Conservation (phyloP, 30 jellyfish, hydroid and myxozoan genomes). For the Rhopilema esculentum region DNA sequence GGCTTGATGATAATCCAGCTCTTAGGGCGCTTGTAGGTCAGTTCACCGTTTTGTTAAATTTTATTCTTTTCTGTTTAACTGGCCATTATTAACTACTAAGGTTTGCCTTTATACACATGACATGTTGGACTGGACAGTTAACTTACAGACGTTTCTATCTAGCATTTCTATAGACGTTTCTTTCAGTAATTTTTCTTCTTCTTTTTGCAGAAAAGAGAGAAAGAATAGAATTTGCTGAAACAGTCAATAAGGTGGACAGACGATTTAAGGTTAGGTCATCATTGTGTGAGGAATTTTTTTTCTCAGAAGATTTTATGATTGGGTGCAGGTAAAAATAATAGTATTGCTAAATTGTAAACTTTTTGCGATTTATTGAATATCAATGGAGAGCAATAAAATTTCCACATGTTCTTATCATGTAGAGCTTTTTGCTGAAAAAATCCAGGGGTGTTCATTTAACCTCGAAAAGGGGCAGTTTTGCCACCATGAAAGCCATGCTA, state of each 20-base stretch:
- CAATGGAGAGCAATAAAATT: too few relatives aligned
- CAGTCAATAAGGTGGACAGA: slow-evolving; percentile 91
- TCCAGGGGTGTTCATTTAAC: too few relatives aligned
- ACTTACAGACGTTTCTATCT: too few relatives aligned
- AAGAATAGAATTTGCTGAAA: slow-evolving; percentile 93
- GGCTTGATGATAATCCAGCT: slow-evolving; percentile 95
- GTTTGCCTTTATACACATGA: too few relatives aligned
- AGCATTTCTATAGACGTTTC: neutral
- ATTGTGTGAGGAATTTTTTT: neutral
- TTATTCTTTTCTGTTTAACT: neutral
- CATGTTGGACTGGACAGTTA: too few relatives aligned
- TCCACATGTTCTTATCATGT: too few relatives aligned
- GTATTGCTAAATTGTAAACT: neutral
- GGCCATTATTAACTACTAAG: neutral
- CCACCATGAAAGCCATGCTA: too few relatives aligned
- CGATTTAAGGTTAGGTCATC: slow-evolving; percentile 78
- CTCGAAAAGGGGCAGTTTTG: too few relatives aligned
- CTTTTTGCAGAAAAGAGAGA: slow-evolving; percentile 87
- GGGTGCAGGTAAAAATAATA: too few relatives aligned
- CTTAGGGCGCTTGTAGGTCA: slow-evolving; percentile 82
- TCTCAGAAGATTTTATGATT: too few relatives aligned
- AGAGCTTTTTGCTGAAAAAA: too few relatives aligned
- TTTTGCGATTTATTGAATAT: neutral
- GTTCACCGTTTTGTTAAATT: neutral
- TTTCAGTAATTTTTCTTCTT: neutral